Conservation (phyloP, 2,797 vertebrate species). For the Novumbra hubbsi region DNA sequence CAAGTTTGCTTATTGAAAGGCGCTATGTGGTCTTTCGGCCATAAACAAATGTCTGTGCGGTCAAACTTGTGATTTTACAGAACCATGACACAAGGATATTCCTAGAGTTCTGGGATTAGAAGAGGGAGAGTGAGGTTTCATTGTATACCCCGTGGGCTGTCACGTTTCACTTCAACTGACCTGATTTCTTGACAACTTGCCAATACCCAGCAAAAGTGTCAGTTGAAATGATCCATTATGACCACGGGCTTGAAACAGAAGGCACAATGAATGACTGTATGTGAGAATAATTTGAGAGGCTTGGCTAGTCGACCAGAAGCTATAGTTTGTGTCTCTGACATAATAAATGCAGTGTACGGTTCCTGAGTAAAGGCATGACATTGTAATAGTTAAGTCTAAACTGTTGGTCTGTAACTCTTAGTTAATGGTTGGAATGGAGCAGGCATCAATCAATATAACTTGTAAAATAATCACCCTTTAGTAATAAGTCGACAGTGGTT, state of each 20-base stretch:
- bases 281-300: background rate
- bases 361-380: slow-evolving; percentile 43
- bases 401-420: slow-evolving; percentile 46
- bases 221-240: slow-evolving; percentile 43
- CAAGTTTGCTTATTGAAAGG: slow-evolving; percentile 20
- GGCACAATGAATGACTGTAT: slow-evolving; percentile 1
- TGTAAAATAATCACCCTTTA: slow-evolving; percentile 22
- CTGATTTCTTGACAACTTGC: slow-evolving; percentile 55
- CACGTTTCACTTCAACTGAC: slow-evolving; percentile 70
- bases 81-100: slow-evolving; percentile 66
- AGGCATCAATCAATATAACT: slow-evolving; percentile 32
- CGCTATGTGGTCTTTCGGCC: slow-evolving; percentile 19
- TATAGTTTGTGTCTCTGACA: slow-evolving; percentile 22
- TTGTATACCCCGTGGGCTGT: slow-evolving; percentile 54
- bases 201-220: slow-evolving; percentile 52
- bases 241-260: background rate
- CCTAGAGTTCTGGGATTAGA: slow-evolving; percentile 60
- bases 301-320: background rate
- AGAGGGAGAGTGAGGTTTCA: slow-evolving; percentile 45
- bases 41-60: slow-evolving; percentile 2
- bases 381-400: slow-evolving; percentile 28
- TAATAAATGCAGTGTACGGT: slow-evolving; percentile 44
- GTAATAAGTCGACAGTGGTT: background rate
- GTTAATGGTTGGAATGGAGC: slow-evolving; percentile 57
- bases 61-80: slow-evolving; percentile 45